Evolutionary conservation across 1,140 invertebrate species (phyloP).

Genomic region (Ceratoteleas bidentatus): DNA sequence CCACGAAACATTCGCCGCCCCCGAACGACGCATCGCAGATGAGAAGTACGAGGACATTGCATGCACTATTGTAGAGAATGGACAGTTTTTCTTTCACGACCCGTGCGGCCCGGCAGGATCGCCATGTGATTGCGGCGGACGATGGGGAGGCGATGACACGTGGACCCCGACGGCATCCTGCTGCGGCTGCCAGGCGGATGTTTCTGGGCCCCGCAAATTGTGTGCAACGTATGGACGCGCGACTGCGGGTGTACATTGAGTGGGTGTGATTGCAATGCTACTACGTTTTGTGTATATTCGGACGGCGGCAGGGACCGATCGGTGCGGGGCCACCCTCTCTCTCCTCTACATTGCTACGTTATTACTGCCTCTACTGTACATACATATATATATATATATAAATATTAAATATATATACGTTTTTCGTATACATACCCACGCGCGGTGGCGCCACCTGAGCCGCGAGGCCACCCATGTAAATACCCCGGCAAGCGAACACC

Average conservation of each 20-base stretch:
- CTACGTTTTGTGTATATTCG: conserved; percentile 71
- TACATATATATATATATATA: conserved; percentile 77
- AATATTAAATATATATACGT: conserved; percentile 75
- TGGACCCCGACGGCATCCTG: conserved; percentile 18
- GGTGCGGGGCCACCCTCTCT: conserved; percentile 78
- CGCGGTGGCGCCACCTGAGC: conserved; percentile 67
- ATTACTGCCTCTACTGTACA: conserved; percentile 79
- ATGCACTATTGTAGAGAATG: conserved; percentile 68
- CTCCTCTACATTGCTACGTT: conserved; percentile 79
- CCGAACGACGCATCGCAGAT: conserved; percentile 32
- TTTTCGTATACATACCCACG: conserved; percentile 71
- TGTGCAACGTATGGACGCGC: conserved; percentile 56
- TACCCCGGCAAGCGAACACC: conserved; percentile 17
- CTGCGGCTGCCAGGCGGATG: conserved; percentile 29
- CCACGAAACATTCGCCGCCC: conserved; percentile 50
- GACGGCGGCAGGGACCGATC: conserved; percentile 77
- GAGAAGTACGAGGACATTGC: conserved; percentile 55
- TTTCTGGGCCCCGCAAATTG: conserved; percentile 64
- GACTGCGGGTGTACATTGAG: conserved; percentile 69
- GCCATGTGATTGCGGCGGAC: not conserved
- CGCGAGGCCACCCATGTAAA: conserved; percentile 56
- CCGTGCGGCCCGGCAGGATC: conserved; percentile 31
- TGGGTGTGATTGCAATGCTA: conserved; percentile 71
- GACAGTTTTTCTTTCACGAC: conserved; percentile 63
- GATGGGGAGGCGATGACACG: not conserved